phyloP scores from a whole-genome alignment of 2,888 invertebrate species.

The Drosophila subquinaria region DNA sequence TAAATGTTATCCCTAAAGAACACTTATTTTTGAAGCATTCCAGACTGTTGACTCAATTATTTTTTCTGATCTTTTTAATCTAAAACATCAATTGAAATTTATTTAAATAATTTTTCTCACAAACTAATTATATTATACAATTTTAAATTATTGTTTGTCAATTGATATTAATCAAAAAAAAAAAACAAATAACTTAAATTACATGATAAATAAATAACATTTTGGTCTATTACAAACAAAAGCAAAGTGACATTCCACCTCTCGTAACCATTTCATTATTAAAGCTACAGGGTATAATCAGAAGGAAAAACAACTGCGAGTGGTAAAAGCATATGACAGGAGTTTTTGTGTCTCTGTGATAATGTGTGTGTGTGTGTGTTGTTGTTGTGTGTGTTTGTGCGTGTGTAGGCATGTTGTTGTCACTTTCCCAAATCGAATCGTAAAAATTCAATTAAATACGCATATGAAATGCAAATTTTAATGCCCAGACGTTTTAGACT shows the following conservation, averaged over 20 bases:
- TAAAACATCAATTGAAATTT: no score
- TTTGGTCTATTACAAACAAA: not conserved
- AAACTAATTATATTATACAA: no score
- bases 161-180: no score
- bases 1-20: no score
- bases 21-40: no score
- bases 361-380: not conserved
- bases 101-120: no score
- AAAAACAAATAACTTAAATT: not conserved
- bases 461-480: conserved; percentile 58
- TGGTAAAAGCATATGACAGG: conserved; percentile 27
- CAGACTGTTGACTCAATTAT: no score
- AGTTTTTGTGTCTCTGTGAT: not conserved
- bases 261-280: not conserved
- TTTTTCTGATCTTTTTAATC: no score
- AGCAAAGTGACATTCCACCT: not conserved
- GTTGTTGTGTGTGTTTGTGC: conserved; percentile 7
- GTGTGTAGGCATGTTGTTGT: conserved; percentile 20
- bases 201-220: not conserved
- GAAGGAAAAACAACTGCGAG: conserved; percentile 19
- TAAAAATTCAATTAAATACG: conserved; percentile 69
- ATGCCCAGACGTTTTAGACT: conserved; percentile 27
- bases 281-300: conserved; percentile 8
- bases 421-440: conserved; percentile 49
- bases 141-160: no score